phyloP scores from a whole-genome alignment of 2,797 vertebrate species.

The Notolepis coatsorum region DNA sequence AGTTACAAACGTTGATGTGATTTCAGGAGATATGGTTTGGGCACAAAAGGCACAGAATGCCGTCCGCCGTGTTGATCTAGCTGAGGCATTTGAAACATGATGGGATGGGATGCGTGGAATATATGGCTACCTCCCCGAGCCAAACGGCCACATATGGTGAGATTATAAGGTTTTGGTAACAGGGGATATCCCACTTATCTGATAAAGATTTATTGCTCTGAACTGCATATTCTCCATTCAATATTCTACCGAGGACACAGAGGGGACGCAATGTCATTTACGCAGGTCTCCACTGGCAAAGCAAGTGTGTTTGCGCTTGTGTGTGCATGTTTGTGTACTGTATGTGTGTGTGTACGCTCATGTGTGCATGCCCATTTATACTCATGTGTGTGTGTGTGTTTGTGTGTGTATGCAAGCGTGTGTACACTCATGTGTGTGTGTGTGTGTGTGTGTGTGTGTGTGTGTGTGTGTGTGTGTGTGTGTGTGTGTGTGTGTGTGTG shows the following conservation, averaged over 20 bases:
- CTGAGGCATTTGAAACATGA: conserved; percentile 28
- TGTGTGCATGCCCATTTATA: too few relatives aligned
- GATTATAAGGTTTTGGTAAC: conserved; percentile 48
- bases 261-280: conserved; percentile 65
- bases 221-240: conserved; percentile 64
- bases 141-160: conserved; percentile 38
- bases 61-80: conserved; percentile 19
- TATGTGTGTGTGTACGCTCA: background rate
- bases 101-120: conserved; percentile 11
- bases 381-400: conserved; percentile 6
- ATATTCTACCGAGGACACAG: conserved; percentile 42
- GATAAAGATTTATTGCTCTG: conserved; percentile 72
- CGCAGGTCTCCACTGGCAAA: conserved; percentile 52
- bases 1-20: conserved; percentile 33
- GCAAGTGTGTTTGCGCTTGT: conserved; percentile 46
- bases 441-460: conserved; percentile 9
- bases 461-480: background rate
- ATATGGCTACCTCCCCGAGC: conserved; percentile 27
- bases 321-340: too few relatives aligned
- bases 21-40: conserved; percentile 19
- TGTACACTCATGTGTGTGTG: conserved; percentile 10
- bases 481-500: conserved; percentile 4
- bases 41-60: conserved; percentile 35
- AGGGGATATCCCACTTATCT: conserved; percentile 62
- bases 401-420: too few relatives aligned